Conservation (phyloP, 2,888 invertebrate species). For the Aspidapion aeneum region DNA sequence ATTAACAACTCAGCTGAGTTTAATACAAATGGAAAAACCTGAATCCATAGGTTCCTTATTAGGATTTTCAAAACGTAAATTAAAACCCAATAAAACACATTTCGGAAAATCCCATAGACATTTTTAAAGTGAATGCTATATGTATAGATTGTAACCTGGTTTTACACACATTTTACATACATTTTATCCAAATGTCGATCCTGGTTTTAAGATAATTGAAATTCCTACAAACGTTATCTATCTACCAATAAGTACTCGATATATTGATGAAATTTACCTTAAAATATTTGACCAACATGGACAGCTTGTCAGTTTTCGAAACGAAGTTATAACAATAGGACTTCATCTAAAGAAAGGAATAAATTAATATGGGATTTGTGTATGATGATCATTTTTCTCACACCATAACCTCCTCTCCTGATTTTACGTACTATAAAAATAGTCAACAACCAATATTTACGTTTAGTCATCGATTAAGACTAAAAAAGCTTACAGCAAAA, state of each 20-base stretch:
- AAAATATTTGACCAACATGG: conserved; percentile 37
- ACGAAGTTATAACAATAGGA: conserved; percentile 35
- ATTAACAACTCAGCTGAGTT: too few species aligned
- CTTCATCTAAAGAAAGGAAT: conserved; percentile 15
- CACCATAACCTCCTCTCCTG: too few species aligned
- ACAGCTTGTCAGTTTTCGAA: conserved; percentile 36
- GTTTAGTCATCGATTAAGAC: neutral
- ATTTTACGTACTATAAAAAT: too few species aligned
- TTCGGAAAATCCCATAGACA: conserved; percentile 1
- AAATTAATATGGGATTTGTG: conserved; percentile 7
- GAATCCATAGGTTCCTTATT: conserved; percentile 4
- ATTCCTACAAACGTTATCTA: conserved; percentile 38
- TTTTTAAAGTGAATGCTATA: too few species aligned
- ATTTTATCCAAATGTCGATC: conserved; percentile 29
- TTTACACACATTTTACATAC: conserved; percentile 32
- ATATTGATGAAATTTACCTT: conserved; percentile 32
- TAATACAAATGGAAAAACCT: too few species aligned
- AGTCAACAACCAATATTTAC: neutral
- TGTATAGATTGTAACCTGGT: conserved; percentile 10
- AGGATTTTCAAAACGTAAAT: conserved; percentile 1
- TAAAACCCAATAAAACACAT: neutral
- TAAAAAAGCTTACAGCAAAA: conserved; percentile 7
- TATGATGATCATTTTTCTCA: too few species aligned
- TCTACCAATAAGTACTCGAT: conserved; percentile 34
- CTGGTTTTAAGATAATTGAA: conserved; percentile 41